These are phyloP conservation scores for Penaeus chinensis DNA, from an alignment of 1,140 invertebrate genomes.

Conservation along the genomic window DNA sequence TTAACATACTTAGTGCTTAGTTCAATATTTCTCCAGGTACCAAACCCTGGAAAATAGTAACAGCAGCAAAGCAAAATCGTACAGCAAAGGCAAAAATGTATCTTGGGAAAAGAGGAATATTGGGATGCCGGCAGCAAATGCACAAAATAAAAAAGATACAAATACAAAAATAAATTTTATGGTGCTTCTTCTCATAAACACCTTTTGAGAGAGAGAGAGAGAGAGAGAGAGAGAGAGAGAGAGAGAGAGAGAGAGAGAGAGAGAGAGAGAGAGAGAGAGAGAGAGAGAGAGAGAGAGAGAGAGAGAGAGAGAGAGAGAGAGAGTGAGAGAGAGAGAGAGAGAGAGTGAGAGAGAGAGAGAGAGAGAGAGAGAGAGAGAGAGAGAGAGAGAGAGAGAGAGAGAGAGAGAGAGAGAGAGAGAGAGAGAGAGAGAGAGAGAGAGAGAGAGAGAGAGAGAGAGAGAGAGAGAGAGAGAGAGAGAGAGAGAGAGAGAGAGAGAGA, in stretches of 20 bases:
- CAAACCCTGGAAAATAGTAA: too few relatives aligned
- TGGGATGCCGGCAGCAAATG: too few relatives aligned
- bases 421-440: not conserved
- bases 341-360: not conserved
- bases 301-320: not conserved
- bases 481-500: not conserved
- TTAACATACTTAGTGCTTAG: too few relatives aligned
- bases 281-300: not conserved
- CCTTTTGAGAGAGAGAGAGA: not conserved
- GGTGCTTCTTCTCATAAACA: too few relatives aligned
- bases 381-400: not conserved
- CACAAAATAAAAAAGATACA: not conserved
- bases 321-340: too few relatives aligned
- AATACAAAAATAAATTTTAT: not conserved
- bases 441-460: too few relatives aligned
- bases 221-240: not conserved
- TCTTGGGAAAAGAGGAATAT: too few relatives aligned
- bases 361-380: not conserved
- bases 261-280: not conserved
- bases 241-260: slow-evolving; percentile 27
- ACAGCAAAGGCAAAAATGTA: too few relatives aligned
- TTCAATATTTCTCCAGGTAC: too few relatives aligned
- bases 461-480: not conserved
- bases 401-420: not conserved
- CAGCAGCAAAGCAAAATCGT: too few relatives aligned